These are phyloP conservation scores for Herminia tarsipennalis DNA, from an alignment of 2,888 invertebrate genomes.

Conservation along the genomic window DNA sequence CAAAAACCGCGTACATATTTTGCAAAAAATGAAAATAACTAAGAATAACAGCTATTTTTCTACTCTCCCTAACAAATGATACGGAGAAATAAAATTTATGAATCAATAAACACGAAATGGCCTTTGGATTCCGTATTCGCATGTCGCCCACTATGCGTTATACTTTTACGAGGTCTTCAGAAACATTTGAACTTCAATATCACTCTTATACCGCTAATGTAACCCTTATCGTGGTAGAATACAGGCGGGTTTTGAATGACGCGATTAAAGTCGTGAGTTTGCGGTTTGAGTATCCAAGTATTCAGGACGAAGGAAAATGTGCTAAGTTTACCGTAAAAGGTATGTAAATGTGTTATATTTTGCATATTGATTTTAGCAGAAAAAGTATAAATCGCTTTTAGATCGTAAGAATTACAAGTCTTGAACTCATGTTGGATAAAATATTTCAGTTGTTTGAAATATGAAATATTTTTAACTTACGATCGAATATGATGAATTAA, in stretches of 20 bases:
- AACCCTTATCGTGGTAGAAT: slow-evolving; percentile 11
- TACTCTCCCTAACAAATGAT: slow-evolving; percentile 29
- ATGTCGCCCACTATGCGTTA: slow-evolving; percentile 35
- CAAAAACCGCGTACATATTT: slow-evolving; percentile 29
- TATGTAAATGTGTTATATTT: slow-evolving; percentile 37
- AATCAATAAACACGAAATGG: slow-evolving; percentile 44
- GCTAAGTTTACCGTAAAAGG: slow-evolving; percentile 35
- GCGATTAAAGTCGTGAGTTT: slow-evolving; percentile 3
- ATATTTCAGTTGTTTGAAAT: no score
- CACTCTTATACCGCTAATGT: slow-evolving; percentile 4
- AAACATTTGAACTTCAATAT: slow-evolving; percentile 35
- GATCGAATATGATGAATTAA: no score
- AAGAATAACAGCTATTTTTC: slow-evolving; percentile 29
- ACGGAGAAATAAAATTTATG: slow-evolving; percentile 41
- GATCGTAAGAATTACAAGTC: no score
- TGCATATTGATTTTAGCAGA: slow-evolving; percentile 34
- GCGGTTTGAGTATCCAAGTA: slow-evolving; percentile 28
- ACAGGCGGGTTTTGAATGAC: slow-evolving; percentile 13
- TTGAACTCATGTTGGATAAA: no score
- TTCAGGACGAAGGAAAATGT: slow-evolving; percentile 36
- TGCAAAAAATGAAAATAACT: slow-evolving; percentile 31
- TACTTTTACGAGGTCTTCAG: slow-evolving; percentile 38
- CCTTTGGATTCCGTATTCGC: slow-evolving; percentile 35
- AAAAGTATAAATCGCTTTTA: slow-evolving; percentile 23
- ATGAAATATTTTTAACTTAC: no score